Evolutionary conservation across 2,888 invertebrate species (phyloP).

Genomic region (Bugula neritina): DNA sequence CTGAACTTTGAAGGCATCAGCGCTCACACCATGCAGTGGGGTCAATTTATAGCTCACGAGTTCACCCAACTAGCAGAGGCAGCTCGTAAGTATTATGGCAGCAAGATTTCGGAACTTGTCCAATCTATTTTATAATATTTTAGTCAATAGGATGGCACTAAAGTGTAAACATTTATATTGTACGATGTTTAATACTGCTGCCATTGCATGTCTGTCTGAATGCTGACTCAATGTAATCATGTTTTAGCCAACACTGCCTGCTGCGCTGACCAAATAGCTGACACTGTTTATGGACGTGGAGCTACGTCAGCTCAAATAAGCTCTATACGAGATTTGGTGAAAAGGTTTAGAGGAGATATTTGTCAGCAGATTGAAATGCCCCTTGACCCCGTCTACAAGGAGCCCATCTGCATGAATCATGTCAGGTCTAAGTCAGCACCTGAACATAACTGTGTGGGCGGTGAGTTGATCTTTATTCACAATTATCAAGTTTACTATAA

Average conservation of each 20-base stretch:
- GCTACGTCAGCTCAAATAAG: not conserved
- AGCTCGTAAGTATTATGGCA: slow-evolving; percentile 11
- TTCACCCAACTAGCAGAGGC: slow-evolving; percentile 8
- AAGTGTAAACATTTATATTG: too few relatives aligned
- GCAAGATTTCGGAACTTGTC: too few relatives aligned
- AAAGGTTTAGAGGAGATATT: not conserved
- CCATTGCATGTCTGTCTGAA: too few relatives aligned
- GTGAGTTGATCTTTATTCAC: too few relatives aligned
- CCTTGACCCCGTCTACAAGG: not conserved
- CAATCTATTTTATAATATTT: too few relatives aligned
- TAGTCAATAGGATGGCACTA: too few relatives aligned
- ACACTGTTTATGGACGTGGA: not conserved
- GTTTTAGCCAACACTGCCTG: slow-evolving; percentile 11
- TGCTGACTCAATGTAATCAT: too few relatives aligned
- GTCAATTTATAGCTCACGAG: slow-evolving; percentile 24
- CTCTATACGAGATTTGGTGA: not conserved
- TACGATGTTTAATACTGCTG: too few relatives aligned
- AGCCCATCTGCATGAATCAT: slow-evolving; percentile 16
- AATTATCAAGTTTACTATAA: too few relatives aligned
- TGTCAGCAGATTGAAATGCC: not conserved
- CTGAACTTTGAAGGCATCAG: slow-evolving; percentile 10
- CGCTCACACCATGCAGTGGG: slow-evolving; percentile 23
- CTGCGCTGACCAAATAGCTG: slow-evolving; percentile 13
- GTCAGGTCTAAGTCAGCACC: not conserved
- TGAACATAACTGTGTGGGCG: not conserved